These are phyloP conservation scores for Dilophus febrilis DNA, from an alignment of 2,888 invertebrate genomes.

Conservation along the genomic window DNA sequence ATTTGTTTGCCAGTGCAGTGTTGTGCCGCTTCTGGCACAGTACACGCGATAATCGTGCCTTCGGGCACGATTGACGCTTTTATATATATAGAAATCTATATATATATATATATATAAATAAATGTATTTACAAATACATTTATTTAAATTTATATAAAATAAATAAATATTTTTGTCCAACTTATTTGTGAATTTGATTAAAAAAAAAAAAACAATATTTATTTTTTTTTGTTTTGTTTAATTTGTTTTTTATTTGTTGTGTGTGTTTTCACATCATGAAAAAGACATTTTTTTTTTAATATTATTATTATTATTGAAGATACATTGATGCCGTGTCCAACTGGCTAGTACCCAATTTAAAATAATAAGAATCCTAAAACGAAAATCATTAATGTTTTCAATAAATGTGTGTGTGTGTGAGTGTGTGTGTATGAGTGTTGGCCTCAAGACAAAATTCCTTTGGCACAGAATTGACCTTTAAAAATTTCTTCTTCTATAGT, in stretches of 20 bases:
- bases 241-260: no score
- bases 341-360: constrained; percentile 1
- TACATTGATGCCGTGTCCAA: constrained; percentile 1
- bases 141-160: neutral
- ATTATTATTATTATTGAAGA: no score
- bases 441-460: constrained; percentile 4
- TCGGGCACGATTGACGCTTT: constrained; percentile 15
- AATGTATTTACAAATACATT: no score
- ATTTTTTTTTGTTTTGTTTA: no score
- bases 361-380: no score
- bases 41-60: constrained; percentile 21
- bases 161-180: constrained; percentile 3
- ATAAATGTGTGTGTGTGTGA: no score
- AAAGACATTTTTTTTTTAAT: neutral
- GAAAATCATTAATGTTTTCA: neutral
- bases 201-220: no score
- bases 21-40: constrained; percentile 19
- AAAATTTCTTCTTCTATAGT: neutral
- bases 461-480: constrained; percentile 2
- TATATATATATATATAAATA: no score
- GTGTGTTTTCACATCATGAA: neutral
- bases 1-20: constrained; percentile 20
- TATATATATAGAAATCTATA: no score
- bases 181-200: neutral
- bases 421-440: neutral